Evolutionary conservation across 2,797 vertebrate species (phyloP).

Genomic region (Phalanger gymnotis): DNA sequence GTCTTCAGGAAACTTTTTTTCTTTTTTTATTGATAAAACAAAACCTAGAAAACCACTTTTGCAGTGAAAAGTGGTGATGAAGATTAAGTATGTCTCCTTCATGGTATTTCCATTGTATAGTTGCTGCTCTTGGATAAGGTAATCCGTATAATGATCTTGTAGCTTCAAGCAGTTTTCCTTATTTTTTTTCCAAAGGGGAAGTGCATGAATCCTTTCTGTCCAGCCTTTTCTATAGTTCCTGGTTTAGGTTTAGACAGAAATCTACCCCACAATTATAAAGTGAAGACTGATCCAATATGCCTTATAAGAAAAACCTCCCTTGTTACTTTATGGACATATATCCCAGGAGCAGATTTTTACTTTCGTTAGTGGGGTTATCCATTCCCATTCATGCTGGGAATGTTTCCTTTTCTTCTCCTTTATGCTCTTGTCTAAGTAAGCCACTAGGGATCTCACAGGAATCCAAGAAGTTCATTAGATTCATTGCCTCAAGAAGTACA

Average conservation of each 20-base stretch:
- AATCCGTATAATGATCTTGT: background rate
- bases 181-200: background rate
- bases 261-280: background rate
- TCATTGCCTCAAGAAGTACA: background rate
- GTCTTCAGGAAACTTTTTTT: background rate
- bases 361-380: background rate
- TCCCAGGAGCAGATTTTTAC: background rate
- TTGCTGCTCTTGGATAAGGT: background rate
- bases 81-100: background rate
- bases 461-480: background rate
- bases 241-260: background rate
- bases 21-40: background rate
- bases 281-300: background rate
- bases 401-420: background rate
- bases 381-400: background rate
- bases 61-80: background rate
- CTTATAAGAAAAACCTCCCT: background rate
- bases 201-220: background rate
- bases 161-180: background rate
- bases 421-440: background rate
- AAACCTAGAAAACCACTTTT: background rate
- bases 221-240: background rate
- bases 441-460: background rate
- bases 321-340: background rate
- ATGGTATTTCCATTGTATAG: background rate